Evolutionary conservation across 2,888 invertebrate genomes (phyloP).

Genomic region (Nymphalis c-album): DNA sequence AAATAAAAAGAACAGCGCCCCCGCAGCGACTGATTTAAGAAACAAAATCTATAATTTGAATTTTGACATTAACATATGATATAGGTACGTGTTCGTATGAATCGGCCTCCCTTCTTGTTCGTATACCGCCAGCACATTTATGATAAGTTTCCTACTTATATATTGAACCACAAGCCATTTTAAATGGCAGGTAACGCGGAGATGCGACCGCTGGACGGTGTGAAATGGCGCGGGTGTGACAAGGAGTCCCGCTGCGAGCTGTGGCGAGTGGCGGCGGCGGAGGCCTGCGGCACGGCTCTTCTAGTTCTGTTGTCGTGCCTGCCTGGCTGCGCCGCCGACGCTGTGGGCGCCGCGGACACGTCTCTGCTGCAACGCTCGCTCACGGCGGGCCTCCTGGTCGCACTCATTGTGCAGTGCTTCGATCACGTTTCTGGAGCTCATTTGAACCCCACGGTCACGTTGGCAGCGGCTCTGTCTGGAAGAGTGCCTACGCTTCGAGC

Average conservation of each 20-base stretch:
- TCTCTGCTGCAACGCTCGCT: constrained; percentile 71
- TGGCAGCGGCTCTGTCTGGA: constrained; percentile 80
- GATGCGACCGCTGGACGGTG: constrained; percentile 12
- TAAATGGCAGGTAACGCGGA: constrained; percentile 46
- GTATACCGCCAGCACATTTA: too few relatives aligned
- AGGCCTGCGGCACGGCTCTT: constrained; percentile 84
- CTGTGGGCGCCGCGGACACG: constrained; percentile 45
- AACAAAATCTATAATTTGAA: too few relatives aligned
- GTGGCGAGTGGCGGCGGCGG: constrained; percentile 74
- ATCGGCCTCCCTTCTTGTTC: too few relatives aligned
- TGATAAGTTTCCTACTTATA: too few relatives aligned
- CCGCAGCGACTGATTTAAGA: too few relatives aligned
- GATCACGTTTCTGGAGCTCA: constrained; percentile 89
- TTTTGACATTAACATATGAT: too few relatives aligned
- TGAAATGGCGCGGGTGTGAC: constrained; percentile 76
- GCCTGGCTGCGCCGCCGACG: constrained; percentile 63
- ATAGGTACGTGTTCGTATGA: too few relatives aligned
- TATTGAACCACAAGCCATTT: too few relatives aligned
- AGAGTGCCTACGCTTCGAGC: constrained; percentile 83
- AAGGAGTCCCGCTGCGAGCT: constrained; percentile 28
- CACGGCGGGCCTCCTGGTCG: constrained; percentile 85
- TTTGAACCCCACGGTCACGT: constrained; percentile 87
- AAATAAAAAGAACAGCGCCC: too few relatives aligned
- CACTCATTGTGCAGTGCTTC: constrained; percentile 85
- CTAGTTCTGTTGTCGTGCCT: constrained; percentile 87